Percentiles rank a stretch among this genome's conserved stretches.
Evolutionary conservation across 2,797 vertebrate species (phyloP).

Genomic region (Malurus splendens): DNA sequence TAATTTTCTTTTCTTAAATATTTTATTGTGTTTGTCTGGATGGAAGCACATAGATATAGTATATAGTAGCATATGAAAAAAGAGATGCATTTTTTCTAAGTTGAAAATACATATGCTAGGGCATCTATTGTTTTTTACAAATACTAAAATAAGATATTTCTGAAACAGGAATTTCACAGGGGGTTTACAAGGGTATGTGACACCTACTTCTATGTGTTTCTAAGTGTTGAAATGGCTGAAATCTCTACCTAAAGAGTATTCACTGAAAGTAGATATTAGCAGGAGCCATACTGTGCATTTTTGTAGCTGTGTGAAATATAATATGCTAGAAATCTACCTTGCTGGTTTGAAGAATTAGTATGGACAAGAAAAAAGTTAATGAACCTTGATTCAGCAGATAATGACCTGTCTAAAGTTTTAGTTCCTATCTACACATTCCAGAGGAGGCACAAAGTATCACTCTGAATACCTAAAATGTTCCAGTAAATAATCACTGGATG

Average conservation of each 20-base stretch:
- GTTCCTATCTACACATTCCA: not conserved
- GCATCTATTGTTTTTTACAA: not conserved
- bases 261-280: not conserved
- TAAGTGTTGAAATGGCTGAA: not conserved
- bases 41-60: not conserved
- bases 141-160: not conserved
- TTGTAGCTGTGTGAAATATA: not conserved
- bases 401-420: not conserved
- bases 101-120: not conserved
- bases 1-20: not conserved
- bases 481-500: not conserved
- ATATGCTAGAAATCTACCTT: not conserved
- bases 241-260: not conserved
- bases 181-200: not conserved
- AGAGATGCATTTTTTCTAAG: not conserved
- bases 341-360: not conserved
- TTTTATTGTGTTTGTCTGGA: not conserved
- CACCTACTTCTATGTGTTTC: not conserved
- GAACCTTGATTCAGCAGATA: not conserved
- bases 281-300: not conserved
- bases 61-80: not conserved
- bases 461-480: not conserved
- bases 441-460: not conserved
- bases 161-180: not conserved
- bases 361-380: not conserved